These are phyloP conservation scores for Muscidifurax raptorellus DNA, from an alignment of 1,140 invertebrate genomes.

Conservation along the genomic window DNA sequence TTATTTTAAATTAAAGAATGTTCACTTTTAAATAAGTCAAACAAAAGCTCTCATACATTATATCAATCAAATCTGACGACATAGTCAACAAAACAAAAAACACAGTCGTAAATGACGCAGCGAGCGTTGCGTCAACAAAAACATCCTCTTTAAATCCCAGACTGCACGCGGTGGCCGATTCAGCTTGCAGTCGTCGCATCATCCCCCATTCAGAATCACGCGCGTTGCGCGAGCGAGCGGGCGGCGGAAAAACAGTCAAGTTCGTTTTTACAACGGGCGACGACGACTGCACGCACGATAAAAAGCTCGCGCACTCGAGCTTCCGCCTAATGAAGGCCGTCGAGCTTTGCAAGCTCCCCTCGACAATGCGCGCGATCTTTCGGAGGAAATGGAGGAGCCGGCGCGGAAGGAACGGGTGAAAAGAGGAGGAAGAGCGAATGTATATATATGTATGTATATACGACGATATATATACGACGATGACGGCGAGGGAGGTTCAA, in stretches of 20 bases:
- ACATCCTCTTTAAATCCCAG: neutral
- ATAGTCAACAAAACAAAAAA: too few relatives aligned
- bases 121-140: neutral
- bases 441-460: too few relatives aligned
- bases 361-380: slow-evolving; percentile 33
- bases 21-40: too few relatives aligned
- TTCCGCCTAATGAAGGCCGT: slow-evolving; percentile 33
- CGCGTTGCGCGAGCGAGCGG: neutral
- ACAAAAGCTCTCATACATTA: too few relatives aligned
- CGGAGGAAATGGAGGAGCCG: slow-evolving; percentile 15
- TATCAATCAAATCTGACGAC: too few relatives aligned
- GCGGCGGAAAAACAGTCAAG: slow-evolving; percentile 16
- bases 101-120: too few relatives aligned
- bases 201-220: neutral
- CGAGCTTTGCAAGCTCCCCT: neutral
- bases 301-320: slow-evolving; percentile 36
- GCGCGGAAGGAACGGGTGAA: slow-evolving; percentile 8
- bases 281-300: slow-evolving; percentile 12
- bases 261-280: slow-evolving; percentile 24
- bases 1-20: too few relatives aligned
- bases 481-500: too few relatives aligned
- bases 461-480: too few relatives aligned
- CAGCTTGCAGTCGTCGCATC: neutral
- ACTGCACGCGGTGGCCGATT: neutral
- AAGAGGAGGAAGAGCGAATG: neutral